Conservation (phyloP, 1,140 invertebrate genomes). For the Pollicipes pollicipes region DNA sequence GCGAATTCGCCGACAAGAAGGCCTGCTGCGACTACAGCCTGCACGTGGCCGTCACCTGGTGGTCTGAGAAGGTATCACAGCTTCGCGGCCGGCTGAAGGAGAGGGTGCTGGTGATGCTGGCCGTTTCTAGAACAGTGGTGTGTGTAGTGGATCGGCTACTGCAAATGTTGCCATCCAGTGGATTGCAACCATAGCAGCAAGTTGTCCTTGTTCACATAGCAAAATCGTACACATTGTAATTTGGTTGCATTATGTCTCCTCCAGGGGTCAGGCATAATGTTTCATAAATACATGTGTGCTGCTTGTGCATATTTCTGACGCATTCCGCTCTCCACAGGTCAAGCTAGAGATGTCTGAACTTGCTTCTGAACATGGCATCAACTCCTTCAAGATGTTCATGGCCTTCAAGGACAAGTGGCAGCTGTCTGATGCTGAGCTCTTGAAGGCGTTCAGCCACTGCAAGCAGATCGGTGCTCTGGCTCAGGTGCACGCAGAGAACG, state of each 20-base stretch:
- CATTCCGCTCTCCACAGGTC: conserved; percentile 29
- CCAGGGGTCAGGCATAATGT: background rate
- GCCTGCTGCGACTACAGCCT: conserved; percentile 93
- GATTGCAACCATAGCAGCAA: too few relatives aligned
- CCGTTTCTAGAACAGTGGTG: conserved; percentile 22
- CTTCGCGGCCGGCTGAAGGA: background rate
- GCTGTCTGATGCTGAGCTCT: conserved; percentile 78
- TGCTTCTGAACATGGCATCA: conserved; percentile 63
- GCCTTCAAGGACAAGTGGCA: conserved; percentile 82
- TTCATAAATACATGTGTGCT: background rate
- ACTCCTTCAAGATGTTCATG: conserved; percentile 98
- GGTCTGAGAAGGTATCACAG: conserved; percentile 44
- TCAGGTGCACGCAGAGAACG: conserved; percentile 95
- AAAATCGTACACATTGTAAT: too few relatives aligned
- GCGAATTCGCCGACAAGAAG: conserved; percentile 74
- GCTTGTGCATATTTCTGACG: background rate
- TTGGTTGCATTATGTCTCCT: background rate
- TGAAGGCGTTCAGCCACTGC: conserved; percentile 50
- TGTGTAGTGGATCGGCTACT: background rate
- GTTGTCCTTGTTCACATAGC: too few relatives aligned
- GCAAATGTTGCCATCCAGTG: too few relatives aligned
- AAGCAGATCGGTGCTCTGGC: conserved; percentile 33
- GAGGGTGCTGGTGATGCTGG: background rate
- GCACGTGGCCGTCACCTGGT: conserved; percentile 77
- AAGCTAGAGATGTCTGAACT: conserved; percentile 64